These are phyloP conservation scores for Emydoidea blandingii DNA, from an alignment of 2,797 vertebrate species.

Conservation along the genomic window DNA sequence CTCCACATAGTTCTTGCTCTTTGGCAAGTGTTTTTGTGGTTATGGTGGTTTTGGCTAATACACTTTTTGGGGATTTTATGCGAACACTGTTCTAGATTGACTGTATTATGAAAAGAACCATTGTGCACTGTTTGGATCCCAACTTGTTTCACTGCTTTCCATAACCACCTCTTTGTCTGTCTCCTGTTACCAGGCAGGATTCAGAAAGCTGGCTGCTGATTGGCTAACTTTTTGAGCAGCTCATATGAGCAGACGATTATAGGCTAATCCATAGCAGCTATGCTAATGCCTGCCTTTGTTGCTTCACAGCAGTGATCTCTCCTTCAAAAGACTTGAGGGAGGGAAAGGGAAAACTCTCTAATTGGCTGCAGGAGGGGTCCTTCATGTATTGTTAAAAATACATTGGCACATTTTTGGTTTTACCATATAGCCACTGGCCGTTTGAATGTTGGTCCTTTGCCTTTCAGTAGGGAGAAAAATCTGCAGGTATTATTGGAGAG, in stretches of 20 bases:
- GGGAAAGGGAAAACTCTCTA: background rate
- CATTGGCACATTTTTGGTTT: constrained; percentile 19
- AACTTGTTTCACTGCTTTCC: constrained; percentile 29
- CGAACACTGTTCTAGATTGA: constrained; percentile 71
- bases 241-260: constrained; percentile 60
- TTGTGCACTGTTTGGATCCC: background rate
- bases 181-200: constrained; percentile 81
- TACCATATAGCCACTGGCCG: background rate
- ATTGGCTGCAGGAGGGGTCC: constrained; percentile 4
- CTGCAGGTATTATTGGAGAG: constrained; percentile 7
- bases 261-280: constrained; percentile 60
- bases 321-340: background rate
- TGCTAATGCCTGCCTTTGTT: constrained; percentile 50
- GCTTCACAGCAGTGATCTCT: constrained; percentile 41
- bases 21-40: background rate
- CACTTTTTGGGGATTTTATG: constrained; percentile 23
- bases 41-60: background rate
- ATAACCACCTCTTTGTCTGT: constrained; percentile 70
- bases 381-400: constrained; percentile 11
- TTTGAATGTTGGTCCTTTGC: background rate
- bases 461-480: background rate
- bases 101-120: constrained; percentile 54
- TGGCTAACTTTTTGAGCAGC: constrained; percentile 67
- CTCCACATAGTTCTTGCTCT: background rate
- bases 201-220: constrained; percentile 73